Evolutionary conservation across 2,888 invertebrate genomes (phyloP).

Genomic region (Adelognathus sp.): DNA sequence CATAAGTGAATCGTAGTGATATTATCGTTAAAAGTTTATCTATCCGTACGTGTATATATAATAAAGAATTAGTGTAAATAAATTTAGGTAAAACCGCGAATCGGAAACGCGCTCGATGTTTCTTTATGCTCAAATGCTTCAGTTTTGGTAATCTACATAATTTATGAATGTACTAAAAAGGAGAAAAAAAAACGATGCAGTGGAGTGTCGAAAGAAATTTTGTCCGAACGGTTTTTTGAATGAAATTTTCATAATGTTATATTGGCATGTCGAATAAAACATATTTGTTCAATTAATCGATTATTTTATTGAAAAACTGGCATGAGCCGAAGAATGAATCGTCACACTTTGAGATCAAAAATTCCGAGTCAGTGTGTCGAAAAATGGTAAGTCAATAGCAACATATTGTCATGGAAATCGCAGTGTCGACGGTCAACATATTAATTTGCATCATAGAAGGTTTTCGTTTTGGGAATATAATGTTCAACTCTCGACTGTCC

Average conservation of each 20-base stretch:
- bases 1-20: constrained; percentile 70
- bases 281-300: background rate
- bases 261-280: constrained; percentile 25
- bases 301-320: background rate
- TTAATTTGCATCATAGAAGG: no score
- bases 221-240: constrained; percentile 1
- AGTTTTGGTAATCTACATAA: constrained; percentile 18
- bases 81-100: constrained; percentile 21
- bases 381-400: background rate
- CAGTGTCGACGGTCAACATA: no score
- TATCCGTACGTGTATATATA: constrained; percentile 66
- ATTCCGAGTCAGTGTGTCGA: background rate
- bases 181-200: background rate
- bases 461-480: no score
- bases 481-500: no score
- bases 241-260: constrained; percentile 6
- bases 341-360: background rate
- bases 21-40: constrained; percentile 70
- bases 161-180: constrained; percentile 4
- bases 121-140: constrained; percentile 28
- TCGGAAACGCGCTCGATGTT: constrained; percentile 2
- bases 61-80: constrained; percentile 68
- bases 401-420: background rate
- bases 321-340: background rate
- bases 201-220: background rate